Evolutionary conservation across 2,797 vertebrate species (phyloP).

Genomic region (Dicrostonyx torquatus): DNA sequence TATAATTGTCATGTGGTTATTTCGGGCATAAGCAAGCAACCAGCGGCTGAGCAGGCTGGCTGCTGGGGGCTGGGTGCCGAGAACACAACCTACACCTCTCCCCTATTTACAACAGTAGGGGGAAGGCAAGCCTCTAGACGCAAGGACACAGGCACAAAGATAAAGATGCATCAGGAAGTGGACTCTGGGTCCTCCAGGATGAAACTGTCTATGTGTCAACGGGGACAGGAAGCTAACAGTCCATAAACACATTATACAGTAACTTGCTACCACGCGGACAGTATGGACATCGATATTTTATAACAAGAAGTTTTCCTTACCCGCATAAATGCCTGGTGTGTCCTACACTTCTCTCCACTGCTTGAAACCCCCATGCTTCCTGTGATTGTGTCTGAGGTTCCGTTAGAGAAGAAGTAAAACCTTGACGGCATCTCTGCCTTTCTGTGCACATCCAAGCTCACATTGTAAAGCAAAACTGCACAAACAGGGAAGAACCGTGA

Average conservation of each 20-base stretch:
- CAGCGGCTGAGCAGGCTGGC: no score
- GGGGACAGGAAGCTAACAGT: not conserved
- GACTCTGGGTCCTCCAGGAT: not conserved
- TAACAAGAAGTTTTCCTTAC: conserved; percentile 83
- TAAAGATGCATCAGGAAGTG: not conserved
- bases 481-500: conserved; percentile 3
- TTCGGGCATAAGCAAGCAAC: no score
- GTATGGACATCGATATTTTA: not conserved
- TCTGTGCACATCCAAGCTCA: conserved; percentile 92
- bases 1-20: no score
- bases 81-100: no score
- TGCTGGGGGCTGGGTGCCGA: no score
- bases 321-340: conserved; percentile 92
- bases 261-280: not conserved
- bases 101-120: no score
- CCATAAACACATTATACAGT: not conserved
- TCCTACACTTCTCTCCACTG: conserved; percentile 85
- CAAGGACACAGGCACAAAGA: not conserved
- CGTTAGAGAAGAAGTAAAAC: conserved; percentile 95
- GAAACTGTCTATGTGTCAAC: not conserved
- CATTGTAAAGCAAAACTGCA: conserved; percentile 93
- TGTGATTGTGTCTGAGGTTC: conserved; percentile 90
- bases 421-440: conserved; percentile 90
- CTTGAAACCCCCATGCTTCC: conserved; percentile 86
- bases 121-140: conserved; percentile 31